These are phyloP conservation scores for Lysandra coridon DNA, from an alignment of 2,888 invertebrate genomes.

Conservation along the genomic window DNA sequence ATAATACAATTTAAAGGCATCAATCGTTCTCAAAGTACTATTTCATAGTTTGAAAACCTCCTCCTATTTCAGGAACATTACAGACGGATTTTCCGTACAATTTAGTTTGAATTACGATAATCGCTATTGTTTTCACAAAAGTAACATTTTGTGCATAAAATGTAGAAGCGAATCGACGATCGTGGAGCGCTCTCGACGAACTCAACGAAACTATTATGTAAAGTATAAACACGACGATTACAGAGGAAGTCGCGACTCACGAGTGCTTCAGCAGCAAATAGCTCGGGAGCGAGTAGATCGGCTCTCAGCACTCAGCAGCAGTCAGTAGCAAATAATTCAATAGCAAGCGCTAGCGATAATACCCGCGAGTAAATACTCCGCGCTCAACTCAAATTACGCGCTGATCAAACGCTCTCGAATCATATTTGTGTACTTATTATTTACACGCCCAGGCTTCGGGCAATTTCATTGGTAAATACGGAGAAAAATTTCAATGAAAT, in stretches of 20 bases:
- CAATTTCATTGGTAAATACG: not conserved
- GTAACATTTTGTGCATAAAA: constrained; percentile 20
- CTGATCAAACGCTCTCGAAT: constrained; percentile 28
- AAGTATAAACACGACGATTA: constrained; percentile 34
- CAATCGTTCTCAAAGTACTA: not conserved
- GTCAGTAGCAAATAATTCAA: not conserved
- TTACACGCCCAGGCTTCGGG: not conserved
- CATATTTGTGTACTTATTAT: constrained; percentile 14
- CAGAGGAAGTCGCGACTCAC: constrained; percentile 4
- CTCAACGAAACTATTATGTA: constrained; percentile 33
- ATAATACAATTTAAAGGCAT: no score
- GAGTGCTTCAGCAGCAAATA: constrained; percentile 7
- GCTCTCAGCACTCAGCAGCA: not conserved
- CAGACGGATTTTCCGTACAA: not conserved
- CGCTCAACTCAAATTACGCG: constrained; percentile 31
- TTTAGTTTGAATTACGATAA: constrained; percentile 7
- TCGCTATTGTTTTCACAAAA: not conserved
- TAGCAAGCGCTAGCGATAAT: constrained; percentile 22
- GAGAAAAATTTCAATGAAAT: not conserved
- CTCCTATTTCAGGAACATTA: not conserved
- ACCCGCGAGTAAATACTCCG: constrained; percentile 34
- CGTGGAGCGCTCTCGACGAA: constrained; percentile 30
- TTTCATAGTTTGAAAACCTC: not conserved
- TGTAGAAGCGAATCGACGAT: constrained; percentile 19
- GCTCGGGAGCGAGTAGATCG: not conserved